Evolutionary conservation across 2,797 vertebrate species (phyloP).

Genomic region (Halcyon chelicuti): DNA sequence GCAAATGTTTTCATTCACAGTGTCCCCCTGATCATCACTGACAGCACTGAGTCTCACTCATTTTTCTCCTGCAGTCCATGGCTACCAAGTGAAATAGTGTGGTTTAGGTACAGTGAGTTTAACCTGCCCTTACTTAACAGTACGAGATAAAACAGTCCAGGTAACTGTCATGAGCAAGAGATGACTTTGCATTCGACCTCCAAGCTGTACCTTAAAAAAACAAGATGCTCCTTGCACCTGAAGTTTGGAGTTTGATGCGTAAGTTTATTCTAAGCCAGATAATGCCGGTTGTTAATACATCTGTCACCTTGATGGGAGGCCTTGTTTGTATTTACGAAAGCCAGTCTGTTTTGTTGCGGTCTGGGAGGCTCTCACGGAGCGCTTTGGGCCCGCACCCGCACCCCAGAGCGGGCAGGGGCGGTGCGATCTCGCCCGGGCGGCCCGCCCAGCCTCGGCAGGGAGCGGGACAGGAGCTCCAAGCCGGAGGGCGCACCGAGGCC

Average conservation of each 20-base stretch:
- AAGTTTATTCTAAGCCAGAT: not conserved
- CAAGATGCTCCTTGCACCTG: not conserved
- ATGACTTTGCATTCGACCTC: not conserved
- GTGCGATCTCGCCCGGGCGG: not conserved
- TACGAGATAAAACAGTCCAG: not conserved
- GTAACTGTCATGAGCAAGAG: not conserved
- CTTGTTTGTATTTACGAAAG: too few relatives aligned
- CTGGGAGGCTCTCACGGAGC: not conserved
- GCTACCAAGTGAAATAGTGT: not conserved
- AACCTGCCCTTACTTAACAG: not conserved
- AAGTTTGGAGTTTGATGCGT: not conserved
- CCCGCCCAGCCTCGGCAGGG: not conserved
- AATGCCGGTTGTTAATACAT: not conserved
- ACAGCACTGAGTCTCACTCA: rapidly evolving
- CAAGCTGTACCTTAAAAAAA: not conserved
- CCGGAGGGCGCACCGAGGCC: not conserved
- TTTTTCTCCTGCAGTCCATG: not conserved
- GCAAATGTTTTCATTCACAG: not conserved
- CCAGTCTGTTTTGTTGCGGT: not conserved
- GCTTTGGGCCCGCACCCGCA: not conserved
- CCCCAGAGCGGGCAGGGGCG: too few relatives aligned
- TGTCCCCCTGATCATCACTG: not conserved
- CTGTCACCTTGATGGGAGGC: not conserved
- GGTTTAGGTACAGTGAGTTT: not conserved
- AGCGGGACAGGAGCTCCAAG: not conserved